phyloP scores from a whole-genome alignment of 2,113 vertebrate genomes.

The Todiramphus chloris region DNA sequence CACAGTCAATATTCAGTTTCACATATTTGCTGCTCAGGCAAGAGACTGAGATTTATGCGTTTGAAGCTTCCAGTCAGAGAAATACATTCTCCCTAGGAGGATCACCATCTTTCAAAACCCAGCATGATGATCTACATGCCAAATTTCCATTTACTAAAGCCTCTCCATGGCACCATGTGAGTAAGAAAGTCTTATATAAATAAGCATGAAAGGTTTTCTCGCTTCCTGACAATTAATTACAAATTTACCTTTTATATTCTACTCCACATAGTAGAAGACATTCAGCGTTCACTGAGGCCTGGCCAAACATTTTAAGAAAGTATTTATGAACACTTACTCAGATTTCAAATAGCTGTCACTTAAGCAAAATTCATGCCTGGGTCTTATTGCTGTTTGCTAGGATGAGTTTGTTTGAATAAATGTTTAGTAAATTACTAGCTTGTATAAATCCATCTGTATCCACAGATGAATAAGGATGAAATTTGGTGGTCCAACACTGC shows the following conservation, averaged over 20 bases:
- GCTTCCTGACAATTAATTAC: neutral
- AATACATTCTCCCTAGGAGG: neutral
- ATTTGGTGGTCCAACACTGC: neutral
- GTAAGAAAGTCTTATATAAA: neutral
- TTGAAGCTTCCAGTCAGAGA: neutral
- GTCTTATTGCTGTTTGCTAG: neutral
- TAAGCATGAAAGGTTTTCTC: constrained; percentile 4
- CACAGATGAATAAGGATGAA: neutral
- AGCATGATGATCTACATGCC: neutral
- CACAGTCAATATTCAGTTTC: neutral
- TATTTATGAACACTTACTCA: neutral
- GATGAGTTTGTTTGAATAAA: constrained; percentile 12
- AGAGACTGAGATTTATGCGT: neutral
- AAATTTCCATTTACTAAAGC: neutral
- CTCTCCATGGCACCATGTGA: neutral
- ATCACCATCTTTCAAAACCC: neutral
- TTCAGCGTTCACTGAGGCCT: neutral
- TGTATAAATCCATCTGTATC: neutral
- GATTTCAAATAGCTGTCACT: constrained; percentile 2
- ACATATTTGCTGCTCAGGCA: neutral
- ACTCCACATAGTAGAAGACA: neutral
- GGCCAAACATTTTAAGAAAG: neutral
- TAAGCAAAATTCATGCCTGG: neutral
- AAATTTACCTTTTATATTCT: neutral
- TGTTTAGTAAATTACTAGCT: neutral